Evolutionary conservation across 2,113 vertebrate species (phyloP).

Genomic region (Cercocebus atys): DNA sequence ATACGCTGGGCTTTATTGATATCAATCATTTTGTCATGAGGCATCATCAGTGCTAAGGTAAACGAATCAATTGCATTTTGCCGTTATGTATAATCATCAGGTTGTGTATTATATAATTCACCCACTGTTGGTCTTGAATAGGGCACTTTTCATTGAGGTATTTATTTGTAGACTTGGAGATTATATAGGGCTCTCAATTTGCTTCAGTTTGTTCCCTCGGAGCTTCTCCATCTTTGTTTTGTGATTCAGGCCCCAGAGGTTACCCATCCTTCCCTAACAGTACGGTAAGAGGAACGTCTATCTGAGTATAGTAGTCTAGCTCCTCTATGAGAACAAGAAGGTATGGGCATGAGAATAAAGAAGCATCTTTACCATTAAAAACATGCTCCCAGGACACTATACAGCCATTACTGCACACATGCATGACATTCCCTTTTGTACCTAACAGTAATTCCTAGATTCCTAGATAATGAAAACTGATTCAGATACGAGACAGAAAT

Average conservation of each 20-base stretch:
- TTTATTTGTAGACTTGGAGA: not conserved
- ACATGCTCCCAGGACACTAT: not conserved
- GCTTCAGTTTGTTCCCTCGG: not conserved
- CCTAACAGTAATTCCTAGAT: not conserved
- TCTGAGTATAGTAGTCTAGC: not conserved
- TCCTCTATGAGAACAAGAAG: not conserved
- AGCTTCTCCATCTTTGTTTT: not conserved
- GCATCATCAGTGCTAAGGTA: slow-evolving; percentile 48
- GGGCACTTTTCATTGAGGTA: not conserved
- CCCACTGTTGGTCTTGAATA: not conserved
- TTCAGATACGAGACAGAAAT: not conserved
- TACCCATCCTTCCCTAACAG: not conserved
- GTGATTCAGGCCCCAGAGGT: not conserved
- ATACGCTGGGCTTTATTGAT: not conserved
- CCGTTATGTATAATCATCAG: slow-evolving; percentile 39
- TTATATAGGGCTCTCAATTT: not conserved
- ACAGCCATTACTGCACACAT: not conserved
- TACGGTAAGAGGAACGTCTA: not conserved
- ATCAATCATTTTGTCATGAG: slow-evolving; percentile 70
- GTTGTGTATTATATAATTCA: not conserved
- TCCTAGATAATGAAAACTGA: not conserved
- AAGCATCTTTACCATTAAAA: not conserved
- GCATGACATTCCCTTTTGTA: not conserved
- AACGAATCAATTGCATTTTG: slow-evolving; percentile 53
- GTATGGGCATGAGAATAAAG: not conserved